Conservation (phyloP, 1,140 invertebrate species). For the Drosophila pandora region DNA sequence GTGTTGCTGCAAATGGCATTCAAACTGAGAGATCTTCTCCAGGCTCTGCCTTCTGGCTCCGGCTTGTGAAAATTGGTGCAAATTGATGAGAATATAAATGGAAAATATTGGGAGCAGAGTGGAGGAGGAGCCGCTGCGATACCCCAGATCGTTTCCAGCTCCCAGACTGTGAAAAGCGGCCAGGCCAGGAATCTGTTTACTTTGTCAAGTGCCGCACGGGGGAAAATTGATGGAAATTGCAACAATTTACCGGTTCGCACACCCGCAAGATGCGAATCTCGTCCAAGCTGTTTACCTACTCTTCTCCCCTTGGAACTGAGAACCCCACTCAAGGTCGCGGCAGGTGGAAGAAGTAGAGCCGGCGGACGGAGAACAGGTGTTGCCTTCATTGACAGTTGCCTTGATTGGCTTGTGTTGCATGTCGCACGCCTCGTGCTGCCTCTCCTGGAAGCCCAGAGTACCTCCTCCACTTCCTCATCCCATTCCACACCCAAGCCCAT, state of each 20-base stretch:
- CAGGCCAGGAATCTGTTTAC: constrained; percentile 27
- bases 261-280: constrained; percentile 40
- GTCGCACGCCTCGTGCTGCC: constrained; percentile 51
- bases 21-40: constrained; percentile 15
- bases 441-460: constrained; percentile 7
- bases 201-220: constrained; percentile 39
- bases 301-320: constrained; percentile 10
- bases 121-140: constrained; percentile 11
- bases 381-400: constrained; percentile 70
- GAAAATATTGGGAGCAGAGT: constrained; percentile 18
- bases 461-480: constrained; percentile 18
- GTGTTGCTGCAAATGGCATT: constrained; percentile 64
- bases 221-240: constrained; percentile 43
- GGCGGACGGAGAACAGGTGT: constrained; percentile 54
- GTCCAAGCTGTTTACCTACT: constrained; percentile 15
- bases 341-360: constrained; percentile 12
- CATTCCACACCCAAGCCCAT: constrained; percentile 15
- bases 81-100: constrained; percentile 54
- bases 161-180: constrained; percentile 4
- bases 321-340: constrained; percentile 55
- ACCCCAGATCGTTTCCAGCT: constrained; percentile 8
- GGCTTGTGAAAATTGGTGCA: constrained; percentile 35
- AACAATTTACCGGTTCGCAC: constrained; percentile 43
- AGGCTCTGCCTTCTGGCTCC: constrained; percentile 1
- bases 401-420: constrained; percentile 74